Base-by-base conservation (phyloP, 2,113 vertebrate genomes). In the Crotophaga sulcirostris region DNA sequence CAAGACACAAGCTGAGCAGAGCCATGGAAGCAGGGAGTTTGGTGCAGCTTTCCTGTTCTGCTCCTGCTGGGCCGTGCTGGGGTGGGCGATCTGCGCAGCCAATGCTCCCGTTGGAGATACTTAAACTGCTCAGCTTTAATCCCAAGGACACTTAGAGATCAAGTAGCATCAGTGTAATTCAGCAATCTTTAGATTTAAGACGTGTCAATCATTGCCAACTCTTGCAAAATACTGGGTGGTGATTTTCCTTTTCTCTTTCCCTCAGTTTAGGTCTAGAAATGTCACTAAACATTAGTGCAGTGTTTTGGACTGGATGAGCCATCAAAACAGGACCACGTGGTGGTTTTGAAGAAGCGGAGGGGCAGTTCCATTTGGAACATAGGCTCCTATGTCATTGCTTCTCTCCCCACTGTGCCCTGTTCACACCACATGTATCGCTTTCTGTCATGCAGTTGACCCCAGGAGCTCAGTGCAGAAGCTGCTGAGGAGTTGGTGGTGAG, bases 91-190 rank as follows among this genome's bases (percentile, higher is more conserved):
- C 81, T 75, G 36, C 56, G 66, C 34, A 73, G 79, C 36, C 73
- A 84, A 81, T 54, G 84, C 70, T 96, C 84, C 83, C 72, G 26
- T 49, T 13, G 10, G 90, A 97, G 95, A 62, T 84, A 85, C 10
- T 38, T 83, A 89, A 96, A 87, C 89, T 79, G 75, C 92, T 88
- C 18, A n/a, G 94, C 87, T 80, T 64, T 94, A 67, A 94, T 94
- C 86, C 70, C 66, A 93, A 68, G n/a, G 38, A 85, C 23, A n/a
- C 92, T 97, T 92, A 85, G 80, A 94, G 87, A 91, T 97, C 83
- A 84, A 58, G 77, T 79, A 73, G 34, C 51, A 17, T 77, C 60
- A 58, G 62, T 44, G 62, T 77, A 86, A 79, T 87, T 94, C 21
- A 76, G 60, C 58, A 64, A 84, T 96, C 84, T 69, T 78, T 38